Conservation (phyloP, 2,113 vertebrate species). For the Microcebus griseorufus region DNA sequence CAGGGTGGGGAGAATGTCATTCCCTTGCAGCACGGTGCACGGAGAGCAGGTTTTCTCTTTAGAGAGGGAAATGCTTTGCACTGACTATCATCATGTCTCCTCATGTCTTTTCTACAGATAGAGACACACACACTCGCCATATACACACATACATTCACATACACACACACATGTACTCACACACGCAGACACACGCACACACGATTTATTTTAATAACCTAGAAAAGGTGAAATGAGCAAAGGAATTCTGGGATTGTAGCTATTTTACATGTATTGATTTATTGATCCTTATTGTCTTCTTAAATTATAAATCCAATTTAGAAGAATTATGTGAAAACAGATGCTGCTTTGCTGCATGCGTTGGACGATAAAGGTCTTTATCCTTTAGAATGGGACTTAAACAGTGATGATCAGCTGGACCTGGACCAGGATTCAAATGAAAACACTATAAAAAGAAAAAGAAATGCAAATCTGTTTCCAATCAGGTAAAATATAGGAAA, state of each 20-base stretch:
- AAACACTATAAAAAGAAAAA: background rate
- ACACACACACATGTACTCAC: background rate
- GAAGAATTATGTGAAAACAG: slow-evolving; percentile 42
- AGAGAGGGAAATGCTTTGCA: background rate
- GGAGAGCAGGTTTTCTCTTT: background rate
- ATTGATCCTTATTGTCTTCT: background rate
- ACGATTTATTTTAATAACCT: background rate
- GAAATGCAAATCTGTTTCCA: background rate
- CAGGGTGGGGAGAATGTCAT: background rate
- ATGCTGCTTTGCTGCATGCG: background rate
- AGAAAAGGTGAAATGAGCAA: background rate
- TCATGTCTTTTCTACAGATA: background rate
- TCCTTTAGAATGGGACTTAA: background rate
- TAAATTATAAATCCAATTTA: slow-evolving; percentile 47
- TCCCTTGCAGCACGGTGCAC: background rate
- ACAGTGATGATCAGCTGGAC: background rate
- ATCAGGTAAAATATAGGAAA: background rate
- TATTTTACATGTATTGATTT: slow-evolving; percentile 30
- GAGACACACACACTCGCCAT: background rate
- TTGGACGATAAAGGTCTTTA: background rate
- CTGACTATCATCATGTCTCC: background rate
- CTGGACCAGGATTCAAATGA: background rate
- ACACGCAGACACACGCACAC: background rate
- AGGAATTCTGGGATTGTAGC: background rate
- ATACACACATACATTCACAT: background rate